Evolutionary conservation across 2,797 vertebrate species (phyloP), one percentile per base, ranked within the genome.

Genomic region (Falco rusticolus): DNA sequence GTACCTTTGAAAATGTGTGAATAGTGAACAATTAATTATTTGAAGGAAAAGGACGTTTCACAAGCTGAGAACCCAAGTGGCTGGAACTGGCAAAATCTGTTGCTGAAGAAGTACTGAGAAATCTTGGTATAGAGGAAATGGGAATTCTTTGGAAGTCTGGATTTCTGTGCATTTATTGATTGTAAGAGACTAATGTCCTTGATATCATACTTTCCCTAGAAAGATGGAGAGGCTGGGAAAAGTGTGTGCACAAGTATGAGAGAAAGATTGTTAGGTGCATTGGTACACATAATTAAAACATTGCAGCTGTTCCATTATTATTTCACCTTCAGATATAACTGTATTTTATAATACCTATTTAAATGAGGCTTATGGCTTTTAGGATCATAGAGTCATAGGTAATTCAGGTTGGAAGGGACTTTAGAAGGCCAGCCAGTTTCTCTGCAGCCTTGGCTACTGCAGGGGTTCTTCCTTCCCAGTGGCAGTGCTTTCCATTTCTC

Each of bases 241-340:
- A 82, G 22, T 41, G 25, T 57, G 7, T 86, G 22, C 50, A 21
- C 51, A 81, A 37, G 24, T 84, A 22, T 37, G 33, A 47, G 47
- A 81, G 59, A 57, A 20, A 81, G 59, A 80, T 41, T 92, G n/a
- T 74, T 90, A 48, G 33, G 24, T 92, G 59, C 80, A 88, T 29
- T 33, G 68, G 29, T 69, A 61, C 43, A 69, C 50, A 72, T 84
- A 74, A 78, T 83, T 89, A 91, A 89, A 96, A 56, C 41, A 61
- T 61, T 65, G 53, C 79, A 88, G 25, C 50, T 89, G 25, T 91
- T 91, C 51, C 29, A 33, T 76, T 80, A 71, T 70, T 85, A 60
- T 91, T 91, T 95, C 83, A 90, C 74, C 74, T 90, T 92, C 84
- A 94, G 15, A 28, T 93, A 70, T 53, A 56, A 66, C 39, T 94